Evolutionary conservation across 2,888 invertebrate species (phyloP).

Genomic region (Octonoba sinensis): DNA sequence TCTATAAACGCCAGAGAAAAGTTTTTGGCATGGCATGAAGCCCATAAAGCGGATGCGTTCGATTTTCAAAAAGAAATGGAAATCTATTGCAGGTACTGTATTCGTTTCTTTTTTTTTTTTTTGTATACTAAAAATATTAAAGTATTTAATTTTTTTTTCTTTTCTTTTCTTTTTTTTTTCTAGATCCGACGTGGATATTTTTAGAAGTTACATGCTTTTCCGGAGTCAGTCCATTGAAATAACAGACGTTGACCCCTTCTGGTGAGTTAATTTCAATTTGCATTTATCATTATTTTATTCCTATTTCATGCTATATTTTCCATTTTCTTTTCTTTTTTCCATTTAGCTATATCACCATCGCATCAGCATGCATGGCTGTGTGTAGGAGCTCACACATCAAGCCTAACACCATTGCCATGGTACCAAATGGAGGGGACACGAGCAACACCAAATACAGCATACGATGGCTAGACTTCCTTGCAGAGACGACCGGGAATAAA

Average conservation of each 20-base stretch:
- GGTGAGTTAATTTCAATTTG: background rate
- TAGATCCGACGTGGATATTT: background rate
- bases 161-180: too few relatives aligned
- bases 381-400: background rate
- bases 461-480: background rate
- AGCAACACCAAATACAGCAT: background rate
- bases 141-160: too few relatives aligned
- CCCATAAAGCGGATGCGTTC: background rate
- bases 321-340: too few relatives aligned
- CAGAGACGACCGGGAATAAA: background rate
- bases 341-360: background rate
- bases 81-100: background rate
- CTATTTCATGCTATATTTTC: background rate
- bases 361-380: background rate
- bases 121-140: too few relatives aligned
- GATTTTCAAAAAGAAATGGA: constrained; percentile 19
- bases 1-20: background rate
- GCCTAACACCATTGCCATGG: background rate
- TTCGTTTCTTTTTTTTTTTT: too few relatives aligned
- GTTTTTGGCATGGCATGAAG: constrained; percentile 20
- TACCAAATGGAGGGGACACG: background rate
- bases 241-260: background rate
- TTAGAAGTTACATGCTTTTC: background rate
- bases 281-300: too few relatives aligned
- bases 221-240: background rate